Conservation (phyloP, 1,140 invertebrate species). For the Trachymyrmex cornetzi region DNA sequence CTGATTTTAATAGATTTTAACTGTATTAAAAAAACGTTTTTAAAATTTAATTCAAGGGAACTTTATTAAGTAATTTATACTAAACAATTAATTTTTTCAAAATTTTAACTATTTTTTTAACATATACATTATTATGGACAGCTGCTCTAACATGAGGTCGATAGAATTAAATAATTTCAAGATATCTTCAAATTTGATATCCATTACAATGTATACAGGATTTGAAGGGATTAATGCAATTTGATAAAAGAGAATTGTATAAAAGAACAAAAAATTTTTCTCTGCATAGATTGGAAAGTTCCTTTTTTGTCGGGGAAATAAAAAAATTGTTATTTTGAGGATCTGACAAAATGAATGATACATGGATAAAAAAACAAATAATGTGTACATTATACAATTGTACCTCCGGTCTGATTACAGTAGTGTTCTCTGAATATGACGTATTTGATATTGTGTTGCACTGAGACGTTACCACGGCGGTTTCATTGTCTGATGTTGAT, state of each 20-base stretch:
- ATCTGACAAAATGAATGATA: background rate
- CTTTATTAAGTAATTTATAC: too few relatives aligned
- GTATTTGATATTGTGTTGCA: constrained; percentile 78
- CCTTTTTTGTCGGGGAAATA: background rate
- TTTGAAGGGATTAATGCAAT: background rate
- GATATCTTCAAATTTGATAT: too few relatives aligned
- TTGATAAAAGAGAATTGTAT: background rate
- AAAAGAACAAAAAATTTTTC: background rate
- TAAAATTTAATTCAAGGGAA: too few relatives aligned
- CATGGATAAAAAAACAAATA: background rate
- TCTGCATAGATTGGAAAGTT: background rate
- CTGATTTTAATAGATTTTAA: too few relatives aligned
- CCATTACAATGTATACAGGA: too few relatives aligned
- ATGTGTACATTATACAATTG: background rate
- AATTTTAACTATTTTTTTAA: too few relatives aligned
- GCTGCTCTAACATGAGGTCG: too few relatives aligned
- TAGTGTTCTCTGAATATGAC: constrained; percentile 59
- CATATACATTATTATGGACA: too few relatives aligned
- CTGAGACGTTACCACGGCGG: constrained; percentile 69
- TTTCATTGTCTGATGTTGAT: constrained; percentile 67
- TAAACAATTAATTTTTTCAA: too few relatives aligned
- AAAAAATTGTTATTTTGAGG: background rate
- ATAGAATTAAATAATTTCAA: too few relatives aligned
- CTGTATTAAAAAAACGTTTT: too few relatives aligned
- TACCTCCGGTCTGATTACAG: constrained; percentile 67